Conservation (phyloP, 2,888 invertebrate species). For the Piscicola geometra region DNA sequence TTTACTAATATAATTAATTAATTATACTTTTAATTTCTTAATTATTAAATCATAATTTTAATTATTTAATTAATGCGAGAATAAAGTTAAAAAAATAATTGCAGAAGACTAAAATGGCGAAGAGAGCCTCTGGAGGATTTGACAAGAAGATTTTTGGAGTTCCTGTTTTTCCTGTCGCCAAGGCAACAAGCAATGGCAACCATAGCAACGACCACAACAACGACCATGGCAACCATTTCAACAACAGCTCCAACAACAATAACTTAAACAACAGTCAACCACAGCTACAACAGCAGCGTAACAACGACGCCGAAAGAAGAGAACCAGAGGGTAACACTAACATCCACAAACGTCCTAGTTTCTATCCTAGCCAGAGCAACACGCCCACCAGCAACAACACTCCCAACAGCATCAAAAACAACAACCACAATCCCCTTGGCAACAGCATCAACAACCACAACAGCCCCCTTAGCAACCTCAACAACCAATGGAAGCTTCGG, state of each 20-base stretch:
- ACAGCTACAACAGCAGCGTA: not conserved
- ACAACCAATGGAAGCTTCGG: conserved; percentile 35
- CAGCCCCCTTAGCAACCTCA: conserved; percentile 13
- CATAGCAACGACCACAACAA: not conserved
- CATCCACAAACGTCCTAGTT: too few species aligned
- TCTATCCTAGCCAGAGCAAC: too few species aligned
- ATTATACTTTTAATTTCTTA: too few species aligned
- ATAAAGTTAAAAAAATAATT: too few species aligned
- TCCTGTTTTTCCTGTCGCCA: conserved; percentile 26
- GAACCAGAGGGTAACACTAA: conserved; percentile 38
- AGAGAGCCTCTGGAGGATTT: conserved; percentile 21
- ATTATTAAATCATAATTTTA: too few species aligned
- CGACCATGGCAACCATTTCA: not conserved
- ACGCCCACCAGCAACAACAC: not conserved
- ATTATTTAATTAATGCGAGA: too few species aligned
- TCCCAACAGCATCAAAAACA: not conserved
- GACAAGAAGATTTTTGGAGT: conserved; percentile 32
- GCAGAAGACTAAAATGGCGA: too few species aligned
- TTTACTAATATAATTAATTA: too few species aligned
- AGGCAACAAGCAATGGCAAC: not conserved
- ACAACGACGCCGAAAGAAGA: conserved; percentile 20
- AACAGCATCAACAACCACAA: not conserved
- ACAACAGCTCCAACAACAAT: not conserved
- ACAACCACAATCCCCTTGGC: not conserved
- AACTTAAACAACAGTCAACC: not conserved